These are phyloP conservation scores for Phyllostomus discolor DNA, from an alignment of 2,113 vertebrate species.

Conservation along the genomic window DNA sequence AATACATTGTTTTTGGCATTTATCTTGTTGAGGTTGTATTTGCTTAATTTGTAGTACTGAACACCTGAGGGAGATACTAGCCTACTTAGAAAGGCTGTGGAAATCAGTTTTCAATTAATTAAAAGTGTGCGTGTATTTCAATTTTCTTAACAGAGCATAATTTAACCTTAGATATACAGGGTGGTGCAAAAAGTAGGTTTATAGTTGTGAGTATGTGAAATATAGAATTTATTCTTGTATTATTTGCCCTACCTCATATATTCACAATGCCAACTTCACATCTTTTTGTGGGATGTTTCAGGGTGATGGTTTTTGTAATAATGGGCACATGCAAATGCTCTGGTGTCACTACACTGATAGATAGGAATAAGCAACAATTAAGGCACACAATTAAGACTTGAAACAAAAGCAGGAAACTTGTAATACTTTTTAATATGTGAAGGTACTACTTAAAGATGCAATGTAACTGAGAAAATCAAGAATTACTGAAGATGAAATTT, in stretches of 20 bases:
- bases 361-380: not conserved
- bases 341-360: not conserved
- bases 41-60: not conserved
- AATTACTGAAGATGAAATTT: not conserved
- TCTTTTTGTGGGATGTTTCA: not conserved
- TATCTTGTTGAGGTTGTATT: constrained; percentile 13
- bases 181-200: not conserved
- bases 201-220: not conserved
- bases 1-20: not conserved
- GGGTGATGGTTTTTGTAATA: not conserved
- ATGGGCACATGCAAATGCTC: not conserved
- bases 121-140: not conserved
- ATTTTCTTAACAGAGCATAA: not conserved
- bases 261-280: not conserved
- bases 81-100: not conserved
- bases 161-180: not conserved
- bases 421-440: constrained; percentile 32
- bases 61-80: not conserved
- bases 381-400: not conserved
- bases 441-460: not conserved
- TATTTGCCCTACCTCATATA: not conserved
- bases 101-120: not conserved
- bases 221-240: not conserved
- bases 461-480: not conserved
- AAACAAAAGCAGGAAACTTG: not conserved